Percentiles rank a stretch among this genome's conserved stretches.
Evolutionary conservation across 1,140 invertebrate genomes (phyloP).

Genomic region (Diachasmimorpha longicaudata): DNA sequence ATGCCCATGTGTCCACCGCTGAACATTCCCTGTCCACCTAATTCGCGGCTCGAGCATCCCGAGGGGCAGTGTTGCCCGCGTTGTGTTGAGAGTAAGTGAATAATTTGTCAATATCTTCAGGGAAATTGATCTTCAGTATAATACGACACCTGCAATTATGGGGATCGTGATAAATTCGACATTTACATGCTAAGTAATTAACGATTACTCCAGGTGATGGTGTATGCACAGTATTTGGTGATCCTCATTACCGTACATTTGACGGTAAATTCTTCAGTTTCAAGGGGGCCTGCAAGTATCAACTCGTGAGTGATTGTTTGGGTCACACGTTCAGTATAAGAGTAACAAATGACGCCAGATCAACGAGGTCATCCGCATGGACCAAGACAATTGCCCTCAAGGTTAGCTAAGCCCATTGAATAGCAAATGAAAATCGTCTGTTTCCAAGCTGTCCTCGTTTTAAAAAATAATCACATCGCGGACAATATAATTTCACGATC

Average conservation of each 20-base stretch:
- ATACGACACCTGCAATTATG: no score
- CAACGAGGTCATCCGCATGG: conserved; percentile 81
- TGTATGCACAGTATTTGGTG: conserved; percentile 90
- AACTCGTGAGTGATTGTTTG: conserved; percentile 81
- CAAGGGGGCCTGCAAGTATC: conserved; percentile 90
- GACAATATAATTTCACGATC: not conserved
- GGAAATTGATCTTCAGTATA: no score
- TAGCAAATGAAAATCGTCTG: not conserved
- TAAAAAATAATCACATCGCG: not conserved
- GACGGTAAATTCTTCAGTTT: conserved; percentile 92
- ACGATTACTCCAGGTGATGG: conserved; percentile 71
- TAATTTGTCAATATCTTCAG: no score
- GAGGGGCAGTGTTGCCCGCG: conserved; percentile 85
- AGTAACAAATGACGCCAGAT: conserved; percentile 85
- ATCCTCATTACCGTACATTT: conserved; percentile 93
- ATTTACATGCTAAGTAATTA: not conserved
- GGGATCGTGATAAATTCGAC: no score
- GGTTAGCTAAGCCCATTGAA: conserved; percentile 43
- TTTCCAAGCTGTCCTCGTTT: not conserved
- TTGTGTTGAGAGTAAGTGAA: conserved; percentile 80
- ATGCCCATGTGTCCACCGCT: conserved; percentile 74
- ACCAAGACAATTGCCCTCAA: conserved; percentile 86
- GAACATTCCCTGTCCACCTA: conserved; percentile 71
- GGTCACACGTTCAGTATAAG: conserved; percentile 83
- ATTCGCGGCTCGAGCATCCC: conserved; percentile 73